Conservation (phyloP, 2,888 invertebrate species). For the Cerceris rybyensis region DNA sequence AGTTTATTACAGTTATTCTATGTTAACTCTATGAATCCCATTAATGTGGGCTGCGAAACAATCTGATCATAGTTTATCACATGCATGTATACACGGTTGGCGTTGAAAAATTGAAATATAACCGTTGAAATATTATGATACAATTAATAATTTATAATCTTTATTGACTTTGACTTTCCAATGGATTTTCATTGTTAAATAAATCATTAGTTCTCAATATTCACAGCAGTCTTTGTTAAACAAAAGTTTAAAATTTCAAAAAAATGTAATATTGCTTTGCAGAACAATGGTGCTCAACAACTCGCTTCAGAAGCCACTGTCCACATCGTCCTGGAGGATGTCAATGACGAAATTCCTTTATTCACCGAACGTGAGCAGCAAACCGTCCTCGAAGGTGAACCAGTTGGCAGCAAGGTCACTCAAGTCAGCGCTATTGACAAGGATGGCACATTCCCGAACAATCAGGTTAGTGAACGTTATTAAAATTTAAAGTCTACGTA, state of each 20-base stretch:
- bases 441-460: slow-evolving; percentile 97
- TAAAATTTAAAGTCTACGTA: neutral
- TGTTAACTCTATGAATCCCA: no score
- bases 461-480: slow-evolving; percentile 86
- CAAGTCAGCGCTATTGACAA: slow-evolving; percentile 98
- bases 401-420: slow-evolving; percentile 96
- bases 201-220: no score
- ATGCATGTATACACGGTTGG: no score
- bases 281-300: slow-evolving; percentile 98
- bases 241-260: neutral
- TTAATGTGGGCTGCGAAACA: no score
- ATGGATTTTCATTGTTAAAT: no score
- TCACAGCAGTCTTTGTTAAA: neutral
- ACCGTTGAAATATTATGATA: no score
- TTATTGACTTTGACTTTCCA: no score
- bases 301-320: slow-evolving; percentile 97
- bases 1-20: no score
- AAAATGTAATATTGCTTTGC: slow-evolving; percentile 17
- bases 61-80: no score
- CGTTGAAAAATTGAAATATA: no score
- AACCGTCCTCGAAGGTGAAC: slow-evolving; percentile 97
- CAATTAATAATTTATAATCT: no score
- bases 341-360: slow-evolving; percentile 97
- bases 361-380: slow-evolving; percentile 98
- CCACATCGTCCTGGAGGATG: slow-evolving; percentile 96